Conservation (phyloP, 2,888 invertebrate genomes). For the Clostera curtula region DNA sequence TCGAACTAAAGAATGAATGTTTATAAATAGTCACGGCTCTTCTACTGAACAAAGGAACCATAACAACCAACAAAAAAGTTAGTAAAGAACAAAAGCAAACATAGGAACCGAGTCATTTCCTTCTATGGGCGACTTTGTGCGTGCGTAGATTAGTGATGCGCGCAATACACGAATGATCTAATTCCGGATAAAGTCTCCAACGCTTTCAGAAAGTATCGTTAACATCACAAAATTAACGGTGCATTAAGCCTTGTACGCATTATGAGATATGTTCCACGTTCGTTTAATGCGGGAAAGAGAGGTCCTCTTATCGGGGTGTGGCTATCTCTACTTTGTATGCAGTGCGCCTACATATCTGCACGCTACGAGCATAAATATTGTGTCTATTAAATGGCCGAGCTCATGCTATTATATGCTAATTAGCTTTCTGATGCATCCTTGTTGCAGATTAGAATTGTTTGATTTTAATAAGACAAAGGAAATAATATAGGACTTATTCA, state of each 20-base stretch:
- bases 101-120: conserved; percentile 50
- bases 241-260: conserved; percentile 25
- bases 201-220: conserved; percentile 32
- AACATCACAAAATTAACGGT: conserved; percentile 36
- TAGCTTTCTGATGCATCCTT: conserved; percentile 41
- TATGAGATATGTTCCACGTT: conserved; percentile 20
- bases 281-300: conserved; percentile 43
- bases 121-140: conserved; percentile 46
- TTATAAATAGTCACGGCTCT: conserved; percentile 51
- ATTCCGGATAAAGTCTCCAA: conserved; percentile 31
- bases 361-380: conserved; percentile 18
- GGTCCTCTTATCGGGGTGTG: conserved; percentile 55
- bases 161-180: conserved; percentile 32
- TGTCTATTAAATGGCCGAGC: conserved; percentile 34
- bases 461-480: conserved; percentile 22
- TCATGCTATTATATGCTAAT: conserved; percentile 57
- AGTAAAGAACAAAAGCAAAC: conserved; percentile 63
- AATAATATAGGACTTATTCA: conserved; percentile 14
- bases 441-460: conserved; percentile 31
- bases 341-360: conserved; percentile 50
- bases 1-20: conserved; percentile 44
- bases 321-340: conserved; percentile 62
- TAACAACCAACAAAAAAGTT: conserved; percentile 59
- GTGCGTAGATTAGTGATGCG: conserved; percentile 42
- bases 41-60: conserved; percentile 60